Evolutionary conservation across 2,797 vertebrate species (phyloP).

Genomic region (Trichosurus vulpecula): DNA sequence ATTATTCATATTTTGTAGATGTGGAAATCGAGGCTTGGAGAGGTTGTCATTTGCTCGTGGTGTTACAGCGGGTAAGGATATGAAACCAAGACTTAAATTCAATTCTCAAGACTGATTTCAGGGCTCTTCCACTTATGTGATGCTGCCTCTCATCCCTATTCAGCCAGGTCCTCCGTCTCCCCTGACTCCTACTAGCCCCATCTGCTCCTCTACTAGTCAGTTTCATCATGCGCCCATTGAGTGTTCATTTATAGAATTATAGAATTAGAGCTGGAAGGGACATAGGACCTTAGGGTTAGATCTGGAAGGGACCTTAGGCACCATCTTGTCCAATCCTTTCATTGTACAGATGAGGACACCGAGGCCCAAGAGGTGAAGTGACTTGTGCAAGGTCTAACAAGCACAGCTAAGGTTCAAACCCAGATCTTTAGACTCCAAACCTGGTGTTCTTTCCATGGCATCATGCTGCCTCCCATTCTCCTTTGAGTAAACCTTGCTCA

Average conservation of each 20-base stretch:
- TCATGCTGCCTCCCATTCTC: not conserved
- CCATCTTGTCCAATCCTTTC: not conserved
- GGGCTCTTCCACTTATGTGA: not conserved
- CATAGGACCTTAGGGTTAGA: too few relatives aligned
- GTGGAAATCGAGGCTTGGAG: too few relatives aligned
- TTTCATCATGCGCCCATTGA: not conserved
- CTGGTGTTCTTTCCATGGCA: not conserved
- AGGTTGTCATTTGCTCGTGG: too few relatives aligned
- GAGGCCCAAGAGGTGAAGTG: not conserved
- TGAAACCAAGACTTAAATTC: not conserved
- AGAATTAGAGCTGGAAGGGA: not conserved
- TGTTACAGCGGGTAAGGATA: not conserved
- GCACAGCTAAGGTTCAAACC: not conserved
- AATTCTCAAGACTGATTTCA: not conserved
- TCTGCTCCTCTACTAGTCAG: not conserved
- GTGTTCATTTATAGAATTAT: not conserved
- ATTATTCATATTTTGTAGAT: too few relatives aligned
- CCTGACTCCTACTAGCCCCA: not conserved
- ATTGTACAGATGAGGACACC: not conserved
- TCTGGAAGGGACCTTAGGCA: not conserved
- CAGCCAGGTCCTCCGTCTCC: not conserved
- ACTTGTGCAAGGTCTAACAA: not conserved
- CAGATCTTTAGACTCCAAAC: not conserved
- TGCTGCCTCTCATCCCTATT: not conserved
- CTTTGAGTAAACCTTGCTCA: not conserved